Evolutionary conservation across 2,888 invertebrate species (phyloP), one percentile per base, ranked within the genome.

Genomic region (Nomada fabriciana): DNA sequence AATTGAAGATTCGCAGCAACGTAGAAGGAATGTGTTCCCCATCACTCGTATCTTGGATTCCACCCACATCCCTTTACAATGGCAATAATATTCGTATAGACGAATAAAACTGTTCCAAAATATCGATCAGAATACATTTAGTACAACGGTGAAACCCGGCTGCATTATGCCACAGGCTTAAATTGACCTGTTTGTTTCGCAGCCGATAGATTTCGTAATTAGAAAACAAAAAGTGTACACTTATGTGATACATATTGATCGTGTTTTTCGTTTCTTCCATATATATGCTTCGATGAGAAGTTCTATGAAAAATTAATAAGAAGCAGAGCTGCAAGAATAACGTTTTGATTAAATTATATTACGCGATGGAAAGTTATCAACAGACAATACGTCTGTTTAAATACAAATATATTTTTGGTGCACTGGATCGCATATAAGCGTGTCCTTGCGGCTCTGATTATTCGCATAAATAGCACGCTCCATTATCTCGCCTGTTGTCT

Each of bases 51-150:
- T 81, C 80, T 86, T 79, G 83, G 76, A 88, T 83, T 84, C 70
- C 76, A 81, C 85, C 87, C 76, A 52, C 81, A 61, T 74, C 60
- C 79, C 83, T 87, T 89, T 76, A 70, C 76, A 71, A 85, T 77
- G 83, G 73, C 76, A 63, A 83, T 83, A 84, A 69, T 83, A 82
- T 79, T 72, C 79, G 84, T 85, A 87, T 84, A 86, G 84, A 85
- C 65, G 86, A 89, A 90, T 89, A 89, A 91, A 90, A 87, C 74
- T 87, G 81, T 91, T 89, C 87, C 80, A 88, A 90, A 88, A 87
- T 86, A 90, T 84, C 50, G 52, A 65, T 79, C 57, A 57, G 57
- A 64, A 76, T 80, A 85, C 36, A 67, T 77, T 83, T 64, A 61
- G 77, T 82, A 82, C 52, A 68, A 57, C 29, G 20, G 61, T 57